Evolutionary conservation across 1,140 invertebrate genomes (phyloP), one percentile per base, ranked within the genome.

Genomic region (Zaprionus vittiger): DNA sequence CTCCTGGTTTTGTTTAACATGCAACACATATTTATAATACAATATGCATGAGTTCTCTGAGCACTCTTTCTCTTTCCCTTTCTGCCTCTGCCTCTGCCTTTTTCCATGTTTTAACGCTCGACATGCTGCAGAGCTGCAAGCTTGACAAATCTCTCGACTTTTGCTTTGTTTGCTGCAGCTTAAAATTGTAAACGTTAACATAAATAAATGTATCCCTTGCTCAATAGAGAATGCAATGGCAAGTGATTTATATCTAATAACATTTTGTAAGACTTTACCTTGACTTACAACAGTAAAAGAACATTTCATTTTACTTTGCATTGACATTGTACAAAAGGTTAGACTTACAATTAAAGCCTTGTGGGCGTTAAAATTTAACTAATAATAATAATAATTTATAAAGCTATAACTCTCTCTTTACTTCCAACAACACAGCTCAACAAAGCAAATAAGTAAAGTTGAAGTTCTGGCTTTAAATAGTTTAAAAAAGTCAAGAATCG

Each of bases 1-100:
- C 61, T 69, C 26, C 31, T 63, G 67, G 38, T 38, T 73, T 78
- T 71, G 62, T 75, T 69, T 49, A 57, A 60, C 67, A 73, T 68
- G 61, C 61, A 73, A 65, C 64, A 80, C 64, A 73, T 84, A 84
- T 82, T 85, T 86, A 79, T 82, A 79, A 79, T 86, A 73, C 83
- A 81, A 82, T 86, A 86, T 86, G 79, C 79, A 85, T 85, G 83
- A 82, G 61, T 63, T 69, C n/a, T 17, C 41, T 47, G 41, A 17
- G 41, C n/a, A 9, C n/a, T 17, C 41, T 17, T 6, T 17, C n/a
- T 44, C 41, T 9, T 31, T 31, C 31, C 9, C 9, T 11, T 34
- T 11, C 31, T 7, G 3, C 17, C 24, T 34, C 26, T 52, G 44
- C 9, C 44, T 26, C 7, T 24, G 17, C 11, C 62, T 67, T 34